Conservation (phyloP, 2,113 vertebrate genomes). For the rat (Rattus norvegicus) region GRCr8 NC_086019.1:144344001-144344500, state of each 20-base stretch:
- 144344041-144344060: background rate
- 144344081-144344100: background rate
- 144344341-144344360: background rate
- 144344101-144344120: background rate
- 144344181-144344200: background rate
- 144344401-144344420: background rate
- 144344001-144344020: background rate
- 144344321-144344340: background rate
- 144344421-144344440: background rate
- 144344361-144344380: background rate
- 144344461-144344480: background rate
- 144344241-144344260: background rate
- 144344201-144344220: background rate
- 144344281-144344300: background rate
- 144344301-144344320: background rate
- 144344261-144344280: background rate
- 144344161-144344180: too few relatives aligned
- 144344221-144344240: too few relatives aligned
- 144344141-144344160: too few relatives aligned
- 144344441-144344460: background rate
- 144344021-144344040: background rate
- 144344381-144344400: background rate
- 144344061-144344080: background rate
- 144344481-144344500: background rate
- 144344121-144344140: too few relatives aligned